Percentiles rank a stretch among this genome's conserved stretches.
Evolutionary conservation across 2,113 vertebrate species (phyloP).

Genomic region (Calypte anna): DNA sequence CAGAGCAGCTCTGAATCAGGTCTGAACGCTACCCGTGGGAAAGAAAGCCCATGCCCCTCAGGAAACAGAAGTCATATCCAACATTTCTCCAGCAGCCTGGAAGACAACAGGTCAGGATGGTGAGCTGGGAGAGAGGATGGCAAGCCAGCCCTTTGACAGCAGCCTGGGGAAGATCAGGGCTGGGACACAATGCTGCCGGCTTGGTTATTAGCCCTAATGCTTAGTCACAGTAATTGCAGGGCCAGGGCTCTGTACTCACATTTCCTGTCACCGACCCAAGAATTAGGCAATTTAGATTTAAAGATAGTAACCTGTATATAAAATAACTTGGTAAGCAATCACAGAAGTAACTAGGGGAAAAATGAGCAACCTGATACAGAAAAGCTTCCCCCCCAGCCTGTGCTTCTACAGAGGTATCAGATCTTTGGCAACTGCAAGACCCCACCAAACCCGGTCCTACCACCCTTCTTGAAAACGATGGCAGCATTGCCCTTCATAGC

Average conservation of each 20-base stretch:
- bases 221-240: slow-evolving; percentile 46
- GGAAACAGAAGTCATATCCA: background rate
- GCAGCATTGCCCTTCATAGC: background rate
- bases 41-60: background rate
- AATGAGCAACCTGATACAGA: background rate
- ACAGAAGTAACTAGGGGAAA: background rate
- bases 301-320: slow-evolving; percentile 35
- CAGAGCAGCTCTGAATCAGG: background rate
- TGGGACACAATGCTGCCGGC: accelerated
- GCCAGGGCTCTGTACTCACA: slow-evolving; percentile 22
- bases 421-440: accelerated
- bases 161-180: background rate
- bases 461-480: background rate
- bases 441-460: background rate
- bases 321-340: background rate
- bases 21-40: background rate
- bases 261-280: slow-evolving; percentile 50
- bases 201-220: background rate
- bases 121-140: background rate
- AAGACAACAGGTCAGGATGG: background rate
- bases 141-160: accelerated
- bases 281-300: slow-evolving; percentile 51
- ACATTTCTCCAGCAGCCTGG: background rate
- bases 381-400: background rate
- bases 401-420: background rate